Evolutionary conservation across 2,113 vertebrate genomes (phyloP), one percentile per base, ranked within the genome.

Genomic region (Toxotes chatareus): DNA sequence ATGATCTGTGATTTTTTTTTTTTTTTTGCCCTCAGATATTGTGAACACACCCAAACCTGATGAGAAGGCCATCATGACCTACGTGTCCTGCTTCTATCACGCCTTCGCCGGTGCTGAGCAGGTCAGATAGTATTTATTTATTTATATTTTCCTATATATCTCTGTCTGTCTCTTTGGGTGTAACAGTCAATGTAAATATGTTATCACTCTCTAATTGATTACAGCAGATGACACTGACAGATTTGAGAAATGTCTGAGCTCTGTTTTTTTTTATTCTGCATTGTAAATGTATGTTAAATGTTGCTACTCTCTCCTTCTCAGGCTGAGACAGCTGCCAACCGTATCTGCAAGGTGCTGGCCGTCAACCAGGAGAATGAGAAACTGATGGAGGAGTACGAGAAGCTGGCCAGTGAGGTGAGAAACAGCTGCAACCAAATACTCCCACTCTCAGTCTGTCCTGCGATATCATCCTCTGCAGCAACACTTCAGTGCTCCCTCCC

Each of bases 11-110:
- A n/a, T n/a, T n/a, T n/a, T n/a, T n/a, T n/a, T 56, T 12, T 27
- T 47, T 21, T 27, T 67, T 51, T 8, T 31, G 2, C 31, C 46
- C 21, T 4, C 85, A 98, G 97, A 98, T 89, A 97, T 98, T 4
- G 96, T 97, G 74, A 97, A 97, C 94, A 97, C 97, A 14, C 97
- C 97, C 38, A 97, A 97, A 84, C 97, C 97, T 0, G 97, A 98
- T 1, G 97, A 98, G 92, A 98, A 98, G 70, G 97, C 97, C 88
- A 96, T 98, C 92, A 98, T 98, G 97, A 98, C 97, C 78, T 98
- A 97, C 0, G 97, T 98, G 66, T 98, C 97, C 87, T 97, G 97
- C 93, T 98, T 97, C 93, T 98, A 98, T 87, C 97, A 98, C n/a
- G 97, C 97, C 77, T 98, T 98, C 0, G 97, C 97, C 0, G 97